Conservation (phyloP, 2,797 vertebrate species). For the Spheniscus humboldti region DNA sequence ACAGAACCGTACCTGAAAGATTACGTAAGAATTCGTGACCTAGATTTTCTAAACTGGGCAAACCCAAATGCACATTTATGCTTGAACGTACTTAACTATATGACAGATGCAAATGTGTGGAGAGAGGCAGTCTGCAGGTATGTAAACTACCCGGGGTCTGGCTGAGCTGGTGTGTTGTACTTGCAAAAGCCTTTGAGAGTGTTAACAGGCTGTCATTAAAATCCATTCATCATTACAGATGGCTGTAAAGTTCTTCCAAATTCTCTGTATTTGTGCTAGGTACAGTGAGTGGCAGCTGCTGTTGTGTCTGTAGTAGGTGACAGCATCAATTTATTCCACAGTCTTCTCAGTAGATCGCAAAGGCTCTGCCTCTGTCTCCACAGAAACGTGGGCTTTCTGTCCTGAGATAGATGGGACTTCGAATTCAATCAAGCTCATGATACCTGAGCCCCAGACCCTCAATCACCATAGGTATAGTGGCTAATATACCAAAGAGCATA, state of each 20-base stretch:
- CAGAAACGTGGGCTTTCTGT: not conserved
- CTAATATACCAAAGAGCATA: not conserved
- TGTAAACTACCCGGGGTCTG: not conserved
- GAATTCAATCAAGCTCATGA: not conserved
- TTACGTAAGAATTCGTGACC: not conserved
- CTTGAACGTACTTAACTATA: rapidly evolving
- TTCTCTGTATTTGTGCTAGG: not conserved
- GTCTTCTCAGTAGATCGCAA: not conserved
- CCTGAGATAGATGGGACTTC: not conserved
- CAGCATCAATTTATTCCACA: not conserved
- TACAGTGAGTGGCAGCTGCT: not conserved
- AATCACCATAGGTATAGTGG: not conserved
- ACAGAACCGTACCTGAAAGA: not conserved
- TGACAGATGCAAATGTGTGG: not conserved
- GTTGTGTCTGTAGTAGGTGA: not conserved
- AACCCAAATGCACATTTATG: not conserved
- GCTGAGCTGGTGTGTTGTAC: not conserved
- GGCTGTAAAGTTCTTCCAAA: not conserved
- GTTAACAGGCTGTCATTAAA: not conserved
- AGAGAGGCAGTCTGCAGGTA: not conserved
- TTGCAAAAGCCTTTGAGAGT: not conserved
- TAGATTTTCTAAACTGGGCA: not conserved
- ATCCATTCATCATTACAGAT: not conserved
- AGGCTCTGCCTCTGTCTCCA: not conserved
- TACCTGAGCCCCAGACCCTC: not conserved